Percentiles rank a stretch among this genome's conserved stretches.
Evolutionary conservation across 2,113 vertebrate genomes (phyloP).

Genomic region (Anguilla rostrata): DNA sequence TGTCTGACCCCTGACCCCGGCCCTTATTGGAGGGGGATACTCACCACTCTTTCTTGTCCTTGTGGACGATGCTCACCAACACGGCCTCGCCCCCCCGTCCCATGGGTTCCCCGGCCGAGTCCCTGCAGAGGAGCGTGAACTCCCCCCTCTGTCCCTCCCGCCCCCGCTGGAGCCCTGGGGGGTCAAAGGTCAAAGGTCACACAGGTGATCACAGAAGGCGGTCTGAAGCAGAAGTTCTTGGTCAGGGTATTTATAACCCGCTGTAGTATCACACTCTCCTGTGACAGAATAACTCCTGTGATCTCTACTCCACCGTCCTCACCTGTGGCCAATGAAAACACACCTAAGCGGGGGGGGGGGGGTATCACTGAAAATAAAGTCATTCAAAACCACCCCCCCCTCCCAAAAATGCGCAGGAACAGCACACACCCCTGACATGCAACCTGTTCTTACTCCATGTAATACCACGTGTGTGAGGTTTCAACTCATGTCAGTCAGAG

Average conservation of each 20-base stretch:
- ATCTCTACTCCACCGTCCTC: too few species aligned
- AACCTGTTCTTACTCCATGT: too few species aligned
- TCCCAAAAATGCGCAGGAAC: too few species aligned
- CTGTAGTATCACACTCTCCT: neutral
- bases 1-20: neutral
- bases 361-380: too few species aligned
- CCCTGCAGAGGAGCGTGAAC: constrained; percentile 81
- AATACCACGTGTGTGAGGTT: too few species aligned
- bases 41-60: constrained; percentile 78
- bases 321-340: too few species aligned
- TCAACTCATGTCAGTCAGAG: too few species aligned
- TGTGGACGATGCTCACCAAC: constrained; percentile 76
- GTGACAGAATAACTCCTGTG: neutral
- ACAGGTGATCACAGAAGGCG: neutral
- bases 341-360: too few species aligned
- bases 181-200: constrained; percentile 27
- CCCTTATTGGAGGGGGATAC: constrained; percentile 40
- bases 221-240: neutral
- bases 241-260: too few species aligned
- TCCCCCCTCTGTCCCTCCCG: constrained; percentile 67
- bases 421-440: too few species aligned
- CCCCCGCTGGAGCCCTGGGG: constrained; percentile 70
- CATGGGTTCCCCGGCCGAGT: constrained; percentile 70
- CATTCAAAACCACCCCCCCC: too few species aligned
- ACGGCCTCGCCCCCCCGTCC: constrained; percentile 75